phyloP scores from a whole-genome alignment of 2,797 vertebrate genomes.

The Mycteria americana region DNA sequence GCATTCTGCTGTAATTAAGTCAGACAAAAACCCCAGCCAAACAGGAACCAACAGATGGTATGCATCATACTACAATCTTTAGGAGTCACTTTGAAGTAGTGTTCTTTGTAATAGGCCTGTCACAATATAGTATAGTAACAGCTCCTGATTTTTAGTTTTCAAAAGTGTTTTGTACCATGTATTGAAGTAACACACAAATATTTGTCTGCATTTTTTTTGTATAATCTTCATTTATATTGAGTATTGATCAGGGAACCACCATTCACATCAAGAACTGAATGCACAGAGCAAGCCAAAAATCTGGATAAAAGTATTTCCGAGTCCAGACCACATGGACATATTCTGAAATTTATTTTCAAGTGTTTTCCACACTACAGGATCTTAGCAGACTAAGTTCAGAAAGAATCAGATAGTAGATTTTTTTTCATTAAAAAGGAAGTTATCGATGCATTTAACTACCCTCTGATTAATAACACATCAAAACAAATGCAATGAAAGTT shows the following conservation, averaged over 20 bases:
- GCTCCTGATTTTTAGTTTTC: neutral
- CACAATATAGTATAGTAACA: neutral
- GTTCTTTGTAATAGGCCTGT: neutral
- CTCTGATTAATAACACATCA: neutral
- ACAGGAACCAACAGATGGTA: neutral
- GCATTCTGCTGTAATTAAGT: neutral
- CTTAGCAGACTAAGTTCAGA: neutral
- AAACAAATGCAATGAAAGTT: neutral
- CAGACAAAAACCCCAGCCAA: neutral
- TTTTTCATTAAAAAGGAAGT: neutral
- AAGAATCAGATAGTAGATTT: neutral
- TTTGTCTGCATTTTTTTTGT: neutral
- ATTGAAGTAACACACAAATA: neutral
- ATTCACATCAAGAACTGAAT: neutral
- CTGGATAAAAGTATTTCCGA: neutral
- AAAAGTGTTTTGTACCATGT: neutral
- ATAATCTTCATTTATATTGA: neutral
- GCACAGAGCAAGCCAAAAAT: neutral
- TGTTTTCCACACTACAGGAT: neutral
- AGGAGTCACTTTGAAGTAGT: neutral
- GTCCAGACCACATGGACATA: neutral
- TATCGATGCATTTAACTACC: neutral
- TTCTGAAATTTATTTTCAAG: neutral
- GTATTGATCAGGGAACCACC: neutral
- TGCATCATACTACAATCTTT: neutral